Evolutionary conservation across 1,140 invertebrate genomes (phyloP).

Genomic region (Sycophaga agraensis): DNA sequence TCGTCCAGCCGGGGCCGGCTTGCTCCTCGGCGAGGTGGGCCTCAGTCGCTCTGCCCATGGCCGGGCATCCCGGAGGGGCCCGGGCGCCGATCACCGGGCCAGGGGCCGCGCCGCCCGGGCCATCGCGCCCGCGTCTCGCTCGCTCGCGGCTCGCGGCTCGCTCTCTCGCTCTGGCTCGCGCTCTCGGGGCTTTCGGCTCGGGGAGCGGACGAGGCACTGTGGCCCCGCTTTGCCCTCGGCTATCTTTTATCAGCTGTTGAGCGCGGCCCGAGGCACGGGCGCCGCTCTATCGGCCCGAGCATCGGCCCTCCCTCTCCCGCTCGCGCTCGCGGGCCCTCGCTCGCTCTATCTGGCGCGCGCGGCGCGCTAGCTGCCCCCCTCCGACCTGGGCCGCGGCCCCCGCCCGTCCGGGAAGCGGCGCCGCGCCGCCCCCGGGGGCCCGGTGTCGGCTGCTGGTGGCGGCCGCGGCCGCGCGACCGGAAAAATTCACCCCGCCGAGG

Average conservation of each 20-base stretch:
- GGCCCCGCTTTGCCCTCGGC: slow-evolving; percentile 45
- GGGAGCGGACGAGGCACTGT: slow-evolving; percentile 38
- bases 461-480: no score
- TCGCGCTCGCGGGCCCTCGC: slow-evolving; percentile 7
- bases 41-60: no score
- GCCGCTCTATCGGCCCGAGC: slow-evolving; percentile 44
- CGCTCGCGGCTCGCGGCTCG: background rate
- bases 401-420: background rate
- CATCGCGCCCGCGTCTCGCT: no score
- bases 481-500: no score
- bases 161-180: background rate
- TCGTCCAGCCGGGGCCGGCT: background rate
- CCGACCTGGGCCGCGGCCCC: no score
- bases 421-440: no score
- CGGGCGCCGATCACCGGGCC: no score
- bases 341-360: background rate
- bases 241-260: slow-evolving; percentile 58
- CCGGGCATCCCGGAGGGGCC: no score
- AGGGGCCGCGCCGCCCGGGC: background rate
- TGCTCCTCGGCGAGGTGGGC: no score
- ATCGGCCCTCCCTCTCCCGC: background rate
- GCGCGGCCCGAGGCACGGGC: slow-evolving; percentile 50
- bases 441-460: no score
- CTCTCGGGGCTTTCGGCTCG: background rate
- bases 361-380: background rate